phyloP scores from a whole-genome alignment of 2,113 vertebrate species.

The Onychorhynchus coronatus region DNA sequence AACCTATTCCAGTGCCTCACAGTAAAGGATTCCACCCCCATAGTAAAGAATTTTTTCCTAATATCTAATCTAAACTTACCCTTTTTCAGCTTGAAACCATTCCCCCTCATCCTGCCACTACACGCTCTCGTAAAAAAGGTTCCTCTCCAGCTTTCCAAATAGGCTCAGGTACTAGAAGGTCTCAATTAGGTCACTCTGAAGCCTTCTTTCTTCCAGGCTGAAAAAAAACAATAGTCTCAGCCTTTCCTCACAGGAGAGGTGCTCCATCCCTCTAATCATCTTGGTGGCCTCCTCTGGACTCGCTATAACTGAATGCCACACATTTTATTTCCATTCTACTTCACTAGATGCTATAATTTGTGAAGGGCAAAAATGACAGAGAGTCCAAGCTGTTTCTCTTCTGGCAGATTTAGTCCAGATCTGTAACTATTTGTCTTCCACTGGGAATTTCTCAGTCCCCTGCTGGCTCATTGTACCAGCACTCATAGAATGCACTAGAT shows the following conservation, averaged over 20 bases:
- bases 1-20: not conserved
- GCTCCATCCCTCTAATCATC: too few species aligned
- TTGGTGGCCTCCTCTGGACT: too few species aligned
- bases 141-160: not conserved
- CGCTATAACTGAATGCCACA: constrained; percentile 80
- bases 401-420: constrained; percentile 80
- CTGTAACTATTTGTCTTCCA: constrained; percentile 77
- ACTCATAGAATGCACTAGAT: constrained; percentile 74
- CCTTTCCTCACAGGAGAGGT: too few species aligned
- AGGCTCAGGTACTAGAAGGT: not conserved
- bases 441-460: constrained; percentile 80
- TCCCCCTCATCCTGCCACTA: not conserved
- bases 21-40: too few species aligned
- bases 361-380: constrained; percentile 79
- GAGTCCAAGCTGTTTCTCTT: constrained; percentile 76
- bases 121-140: not conserved
- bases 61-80: not conserved
- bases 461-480: constrained; percentile 80
- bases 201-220: not conserved
- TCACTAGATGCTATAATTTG: constrained; percentile 82
- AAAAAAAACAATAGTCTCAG: not conserved
- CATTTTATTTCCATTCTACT: constrained; percentile 82
- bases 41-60: not conserved
- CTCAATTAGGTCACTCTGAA: not conserved
- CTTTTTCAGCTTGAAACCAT: not conserved